These are phyloP conservation scores for Eunapius fragilis DNA, from an alignment of 37 sponge, comb jelly and placozoan genomes.

Conservation along the genomic window DNA sequence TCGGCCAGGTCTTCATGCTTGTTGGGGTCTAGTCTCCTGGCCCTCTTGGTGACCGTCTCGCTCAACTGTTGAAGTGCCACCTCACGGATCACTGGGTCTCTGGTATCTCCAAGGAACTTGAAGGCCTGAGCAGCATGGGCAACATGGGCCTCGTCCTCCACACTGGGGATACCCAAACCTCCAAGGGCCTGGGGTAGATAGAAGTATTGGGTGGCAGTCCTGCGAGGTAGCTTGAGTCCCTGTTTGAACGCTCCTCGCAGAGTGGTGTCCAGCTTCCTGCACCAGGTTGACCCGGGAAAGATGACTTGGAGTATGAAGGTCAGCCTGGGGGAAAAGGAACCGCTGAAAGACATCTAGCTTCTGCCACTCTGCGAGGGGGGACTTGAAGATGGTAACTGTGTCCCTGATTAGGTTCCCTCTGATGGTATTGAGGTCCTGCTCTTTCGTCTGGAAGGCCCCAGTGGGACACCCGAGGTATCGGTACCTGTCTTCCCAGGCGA, in stretches of 20 bases:
- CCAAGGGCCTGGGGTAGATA: conserved; percentile 8
- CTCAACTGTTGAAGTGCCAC: not conserved
- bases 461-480: conserved; percentile 36
- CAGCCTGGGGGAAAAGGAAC: conserved; percentile 32
- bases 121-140: not conserved
- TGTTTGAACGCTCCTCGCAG: conserved; percentile 15
- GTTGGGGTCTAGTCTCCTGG: not conserved
- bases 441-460: not conserved
- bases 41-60: not conserved
- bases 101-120: not conserved
- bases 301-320: conserved; percentile 12
- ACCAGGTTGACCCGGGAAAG: conserved; percentile 14
- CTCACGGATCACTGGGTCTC: not conserved
- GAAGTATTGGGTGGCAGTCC: conserved; percentile 22
- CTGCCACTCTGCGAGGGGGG: conserved; percentile 50
- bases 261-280: conserved; percentile 1
- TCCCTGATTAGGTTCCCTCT: not conserved
- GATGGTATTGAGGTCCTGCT: not conserved
- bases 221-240: conserved; percentile 10
- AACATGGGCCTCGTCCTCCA: conserved; percentile 19
- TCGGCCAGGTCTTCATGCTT: not conserved
- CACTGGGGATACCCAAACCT: conserved; percentile 39
- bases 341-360: conserved; percentile 49
- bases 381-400: not conserved
- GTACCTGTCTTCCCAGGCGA: conserved; percentile 26